Evolutionary conservation across 2,797 vertebrate species (phyloP).

Genomic region (Glossophaga mutica): DNA sequence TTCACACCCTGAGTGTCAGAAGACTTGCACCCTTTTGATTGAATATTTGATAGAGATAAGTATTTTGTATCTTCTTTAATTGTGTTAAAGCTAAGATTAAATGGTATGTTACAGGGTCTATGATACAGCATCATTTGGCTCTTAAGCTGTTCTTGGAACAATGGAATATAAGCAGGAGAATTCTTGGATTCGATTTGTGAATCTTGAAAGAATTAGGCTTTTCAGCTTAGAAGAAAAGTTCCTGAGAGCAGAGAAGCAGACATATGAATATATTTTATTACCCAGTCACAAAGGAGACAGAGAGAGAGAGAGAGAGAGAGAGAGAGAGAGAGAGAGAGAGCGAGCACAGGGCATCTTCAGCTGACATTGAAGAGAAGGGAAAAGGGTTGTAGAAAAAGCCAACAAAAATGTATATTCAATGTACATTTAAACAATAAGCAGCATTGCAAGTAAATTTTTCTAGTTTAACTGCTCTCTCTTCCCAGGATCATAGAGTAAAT

Average conservation of each 20-base stretch:
- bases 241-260: neutral
- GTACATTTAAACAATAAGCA: constrained; percentile 2
- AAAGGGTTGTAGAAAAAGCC: neutral
- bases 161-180: neutral
- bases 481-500: neutral
- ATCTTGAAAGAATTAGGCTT: neutral
- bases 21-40: neutral
- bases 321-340: neutral
- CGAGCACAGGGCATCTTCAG: neutral
- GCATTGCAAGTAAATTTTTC: neutral
- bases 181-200: neutral
- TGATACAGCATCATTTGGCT: neutral
- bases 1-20: neutral
- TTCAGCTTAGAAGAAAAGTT: neutral
- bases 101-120: neutral
- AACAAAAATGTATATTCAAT: constrained; percentile 13
- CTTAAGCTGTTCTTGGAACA: neutral
- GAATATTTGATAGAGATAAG: neutral
- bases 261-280: neutral
- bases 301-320: neutral
- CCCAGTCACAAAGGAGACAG: neutral
- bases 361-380: neutral
- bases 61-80: neutral
- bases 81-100: neutral
- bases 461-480: neutral